Percentiles rank a stretch among this genome's conserved stretches.
phyloP scores from a whole-genome alignment of 2,888 invertebrate genomes.

The Listrodromus nycthemerus region DNA sequence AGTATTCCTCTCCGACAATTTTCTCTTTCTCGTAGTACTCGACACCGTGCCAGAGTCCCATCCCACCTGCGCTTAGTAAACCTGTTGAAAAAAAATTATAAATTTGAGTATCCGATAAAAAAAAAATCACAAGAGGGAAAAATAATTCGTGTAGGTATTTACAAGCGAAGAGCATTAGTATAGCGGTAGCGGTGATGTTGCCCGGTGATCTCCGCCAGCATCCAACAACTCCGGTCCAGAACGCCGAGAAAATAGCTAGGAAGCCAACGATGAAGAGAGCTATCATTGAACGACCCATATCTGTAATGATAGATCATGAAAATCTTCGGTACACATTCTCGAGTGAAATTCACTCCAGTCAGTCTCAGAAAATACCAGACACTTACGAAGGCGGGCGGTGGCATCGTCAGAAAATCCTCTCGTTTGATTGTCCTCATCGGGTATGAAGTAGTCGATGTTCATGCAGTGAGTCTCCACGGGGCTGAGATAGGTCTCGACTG shows the following conservation, averaged over 20 bases:
- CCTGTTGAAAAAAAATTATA: slow-evolving; percentile 85
- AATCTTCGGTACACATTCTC: neutral
- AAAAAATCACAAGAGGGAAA: neutral
- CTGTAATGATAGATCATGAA: slow-evolving; percentile 80
- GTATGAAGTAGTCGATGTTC: slow-evolving; percentile 97
- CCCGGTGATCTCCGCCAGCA: slow-evolving; percentile 98
- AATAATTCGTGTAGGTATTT: slow-evolving; percentile 43
- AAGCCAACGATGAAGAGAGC: slow-evolving; percentile 97
- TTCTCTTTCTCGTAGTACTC: slow-evolving; percentile 98
- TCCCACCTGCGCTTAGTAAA: slow-evolving; percentile 95
- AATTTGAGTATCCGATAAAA: slow-evolving; percentile 4
- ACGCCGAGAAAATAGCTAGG: slow-evolving; percentile 95
- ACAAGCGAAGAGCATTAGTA: slow-evolving; percentile 95
- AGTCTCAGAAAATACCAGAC: slow-evolving; percentile 56
- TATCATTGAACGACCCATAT: slow-evolving; percentile 96
- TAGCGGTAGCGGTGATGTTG: slow-evolving; percentile 96
- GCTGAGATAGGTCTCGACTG: slow-evolving; percentile 94
- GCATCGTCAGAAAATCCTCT: slow-evolving; percentile 92
- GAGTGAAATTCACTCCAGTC: neutral
- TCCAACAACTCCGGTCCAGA: slow-evolving; percentile 98
- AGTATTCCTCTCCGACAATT: slow-evolving; percentile 96
- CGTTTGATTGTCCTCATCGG: slow-evolving; percentile 94
- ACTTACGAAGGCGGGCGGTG: slow-evolving; percentile 93
- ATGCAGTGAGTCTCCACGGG: slow-evolving; percentile 98
- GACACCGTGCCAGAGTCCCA: slow-evolving; percentile 98